Evolutionary conservation across 2,888 invertebrate species (phyloP).

Genomic region (Junonia oenone): DNA sequence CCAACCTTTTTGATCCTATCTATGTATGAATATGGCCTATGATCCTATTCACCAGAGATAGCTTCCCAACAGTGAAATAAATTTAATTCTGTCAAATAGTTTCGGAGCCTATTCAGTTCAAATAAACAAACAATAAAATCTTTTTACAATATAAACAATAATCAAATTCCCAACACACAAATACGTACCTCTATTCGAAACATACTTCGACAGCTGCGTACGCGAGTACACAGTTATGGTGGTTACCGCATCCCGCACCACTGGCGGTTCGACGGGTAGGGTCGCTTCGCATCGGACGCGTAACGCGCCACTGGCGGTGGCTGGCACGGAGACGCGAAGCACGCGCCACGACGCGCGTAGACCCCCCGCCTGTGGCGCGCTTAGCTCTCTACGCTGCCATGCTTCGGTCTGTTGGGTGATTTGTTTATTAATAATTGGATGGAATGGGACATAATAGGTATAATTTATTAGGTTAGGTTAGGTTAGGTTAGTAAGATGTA

Average conservation of each 20-base stretch:
- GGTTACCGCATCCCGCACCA: constrained; percentile 49
- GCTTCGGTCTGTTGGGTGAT: constrained; percentile 49
- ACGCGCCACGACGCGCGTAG: constrained; percentile 64
- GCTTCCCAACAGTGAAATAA: no score
- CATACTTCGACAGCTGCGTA: constrained; percentile 68
- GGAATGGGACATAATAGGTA: neutral
- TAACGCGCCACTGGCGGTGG: constrained; percentile 58
- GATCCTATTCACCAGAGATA: no score
- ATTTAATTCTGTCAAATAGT: no score
- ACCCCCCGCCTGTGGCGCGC: constrained; percentile 52
- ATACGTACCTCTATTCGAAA: constrained; percentile 54
- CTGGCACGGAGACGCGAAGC: constrained; percentile 54
- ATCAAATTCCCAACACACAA: no score
- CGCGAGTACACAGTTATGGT: constrained; percentile 63
- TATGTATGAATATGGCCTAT: no score
- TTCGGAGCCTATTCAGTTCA: no score
- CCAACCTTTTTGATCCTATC: no score
- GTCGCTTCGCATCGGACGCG: constrained; percentile 63
- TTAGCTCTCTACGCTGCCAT: constrained; percentile 64
- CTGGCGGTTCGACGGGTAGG: constrained; percentile 61
- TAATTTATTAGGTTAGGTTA: neutral
- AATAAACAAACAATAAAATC: no score
- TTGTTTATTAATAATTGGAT: neutral
- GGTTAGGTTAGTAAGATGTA: no score
- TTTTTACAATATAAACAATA: no score